Evolutionary conservation across 2,797 vertebrate species (phyloP).

Genomic region (Spinus olivaceus): DNA sequence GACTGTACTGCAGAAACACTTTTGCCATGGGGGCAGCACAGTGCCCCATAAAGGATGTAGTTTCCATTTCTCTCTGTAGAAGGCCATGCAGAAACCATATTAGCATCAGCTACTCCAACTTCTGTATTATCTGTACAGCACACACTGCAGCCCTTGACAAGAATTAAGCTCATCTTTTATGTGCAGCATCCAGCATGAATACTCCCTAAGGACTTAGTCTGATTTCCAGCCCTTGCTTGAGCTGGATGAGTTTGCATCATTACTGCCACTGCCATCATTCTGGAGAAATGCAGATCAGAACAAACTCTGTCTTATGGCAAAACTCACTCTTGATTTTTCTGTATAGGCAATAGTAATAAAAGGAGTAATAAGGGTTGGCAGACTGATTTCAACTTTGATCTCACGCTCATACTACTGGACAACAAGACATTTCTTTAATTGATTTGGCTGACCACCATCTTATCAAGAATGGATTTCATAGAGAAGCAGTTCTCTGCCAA

Average conservation of each 20-base stretch:
- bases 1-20: background rate
- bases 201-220: background rate
- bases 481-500: background rate
- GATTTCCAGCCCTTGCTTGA: background rate
- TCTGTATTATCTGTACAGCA: background rate
- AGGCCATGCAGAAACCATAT: background rate
- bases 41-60: background rate
- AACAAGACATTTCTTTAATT: background rate
- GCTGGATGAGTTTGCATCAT: background rate
- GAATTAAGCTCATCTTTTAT: background rate
- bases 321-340: background rate
- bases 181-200: background rate
- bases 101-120: background rate
- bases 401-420: background rate
- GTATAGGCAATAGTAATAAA: background rate
- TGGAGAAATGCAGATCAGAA: background rate
- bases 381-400: background rate
- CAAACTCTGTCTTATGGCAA: background rate
- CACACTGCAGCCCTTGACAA: background rate
- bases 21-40: background rate
- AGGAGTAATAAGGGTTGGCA: background rate
- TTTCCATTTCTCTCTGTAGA: background rate
- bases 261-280: background rate
- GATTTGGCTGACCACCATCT: background rate
- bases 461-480: background rate